Evolutionary conservation across 1,140 invertebrate genomes (phyloP).

Genomic region (Ips nitidus): DNA sequence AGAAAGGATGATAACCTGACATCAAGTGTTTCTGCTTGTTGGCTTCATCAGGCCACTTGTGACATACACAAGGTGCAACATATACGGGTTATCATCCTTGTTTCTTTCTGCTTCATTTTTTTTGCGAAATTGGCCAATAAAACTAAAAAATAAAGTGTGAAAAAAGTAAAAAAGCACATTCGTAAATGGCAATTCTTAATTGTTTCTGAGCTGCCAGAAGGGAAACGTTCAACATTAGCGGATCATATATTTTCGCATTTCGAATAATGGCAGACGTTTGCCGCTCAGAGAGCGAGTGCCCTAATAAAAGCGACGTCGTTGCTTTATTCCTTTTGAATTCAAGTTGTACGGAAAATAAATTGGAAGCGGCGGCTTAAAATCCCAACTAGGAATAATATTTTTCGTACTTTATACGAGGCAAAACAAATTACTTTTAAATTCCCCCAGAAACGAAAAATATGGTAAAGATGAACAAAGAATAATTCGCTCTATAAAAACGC

Average conservation of each 20-base stretch:
- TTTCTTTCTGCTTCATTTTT: not conserved
- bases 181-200: not conserved
- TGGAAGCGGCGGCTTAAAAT: conserved; percentile 28
- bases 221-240: conserved; percentile 14
- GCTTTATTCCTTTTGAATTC: conserved; percentile 26
- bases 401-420: conserved; percentile 27
- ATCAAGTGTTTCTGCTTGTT: no score
- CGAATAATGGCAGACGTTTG: conserved; percentile 23
- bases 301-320: conserved; percentile 28
- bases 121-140: not conserved
- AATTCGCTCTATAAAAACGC: conserved; percentile 16
- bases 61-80: not conserved
- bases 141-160: not conserved
- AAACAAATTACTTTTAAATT: conserved; percentile 33
- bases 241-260: conserved; percentile 25
- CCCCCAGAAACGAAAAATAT: conserved; percentile 29
- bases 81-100: not conserved
- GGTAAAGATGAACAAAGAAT: conserved; percentile 23
- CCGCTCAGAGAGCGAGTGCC: conserved; percentile 17
- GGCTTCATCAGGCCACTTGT: not conserved
- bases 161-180: not conserved
- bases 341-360: conserved; percentile 28
- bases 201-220: conserved; percentile 10
- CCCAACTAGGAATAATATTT: conserved; percentile 24
- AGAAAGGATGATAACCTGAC: no score